Conservation (phyloP, 2,797 vertebrate genomes). For the Anableps anableps region DNA sequence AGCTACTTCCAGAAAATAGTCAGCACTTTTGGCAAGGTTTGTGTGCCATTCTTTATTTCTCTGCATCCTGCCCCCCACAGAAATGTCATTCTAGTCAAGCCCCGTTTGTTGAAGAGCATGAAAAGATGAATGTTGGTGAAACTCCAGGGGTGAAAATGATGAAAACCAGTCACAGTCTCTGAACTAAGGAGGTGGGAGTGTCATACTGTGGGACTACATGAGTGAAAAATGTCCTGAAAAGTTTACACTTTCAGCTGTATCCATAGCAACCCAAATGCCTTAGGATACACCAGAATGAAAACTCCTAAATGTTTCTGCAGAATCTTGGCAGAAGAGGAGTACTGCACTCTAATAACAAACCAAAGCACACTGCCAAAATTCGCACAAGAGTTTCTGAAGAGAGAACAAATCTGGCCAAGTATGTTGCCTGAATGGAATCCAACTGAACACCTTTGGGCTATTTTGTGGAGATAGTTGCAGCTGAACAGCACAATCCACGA, state of each 20-base stretch:
- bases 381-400: slow-evolving; percentile 13
- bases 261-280: background rate
- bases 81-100: background rate
- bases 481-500: background rate
- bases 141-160: background rate
- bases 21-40: background rate
- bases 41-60: background rate
- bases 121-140: background rate
- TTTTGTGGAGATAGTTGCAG: background rate
- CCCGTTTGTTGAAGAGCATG: background rate
- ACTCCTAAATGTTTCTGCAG: background rate
- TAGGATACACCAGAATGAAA: background rate
- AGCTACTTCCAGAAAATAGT: background rate
- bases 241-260: background rate
- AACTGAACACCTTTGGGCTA: background rate
- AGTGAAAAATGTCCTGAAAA: background rate
- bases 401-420: background rate
- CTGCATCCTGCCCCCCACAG: background rate
- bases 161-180: background rate
- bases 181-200: slow-evolving; percentile 1
- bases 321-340: background rate
- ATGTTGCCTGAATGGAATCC: background rate
- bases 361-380: background rate
- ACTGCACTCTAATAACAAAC: background rate
- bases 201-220: background rate